Evolutionary conservation across 2,113 vertebrate genomes (phyloP).

Genomic region (Phocoena sinus): DNA sequence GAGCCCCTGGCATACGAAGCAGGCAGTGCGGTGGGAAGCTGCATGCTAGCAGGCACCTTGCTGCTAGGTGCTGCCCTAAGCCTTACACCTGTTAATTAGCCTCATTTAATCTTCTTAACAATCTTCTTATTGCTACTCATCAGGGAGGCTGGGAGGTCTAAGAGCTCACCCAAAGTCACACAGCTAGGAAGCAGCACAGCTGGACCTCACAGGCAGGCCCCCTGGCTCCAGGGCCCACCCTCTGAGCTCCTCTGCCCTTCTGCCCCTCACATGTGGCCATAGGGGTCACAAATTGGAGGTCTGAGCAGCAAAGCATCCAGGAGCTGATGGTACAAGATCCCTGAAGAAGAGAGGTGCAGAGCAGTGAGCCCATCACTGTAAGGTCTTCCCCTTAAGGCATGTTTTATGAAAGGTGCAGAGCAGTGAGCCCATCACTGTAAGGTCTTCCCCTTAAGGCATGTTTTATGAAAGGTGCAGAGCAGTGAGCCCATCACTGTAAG

Average conservation of each 20-base stretch:
- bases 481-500: neutral
- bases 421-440: too few relatives aligned
- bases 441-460: too few relatives aligned
- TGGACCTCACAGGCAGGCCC: fast-evolving
- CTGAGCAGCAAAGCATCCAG: neutral
- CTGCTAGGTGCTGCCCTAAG: neutral
- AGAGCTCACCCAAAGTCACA: neutral
- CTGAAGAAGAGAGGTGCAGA: neutral
- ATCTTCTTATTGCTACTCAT: neutral
- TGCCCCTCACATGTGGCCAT: too few relatives aligned
- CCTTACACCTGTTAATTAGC: neutral
- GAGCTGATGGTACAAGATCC: neutral
- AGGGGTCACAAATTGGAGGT: neutral
- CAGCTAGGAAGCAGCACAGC: neutral
- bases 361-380: too few relatives aligned
- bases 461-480: neutral
- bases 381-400: too few relatives aligned
- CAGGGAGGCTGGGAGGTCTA: neutral
- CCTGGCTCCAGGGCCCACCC: neutral
- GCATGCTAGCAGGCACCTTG: fast-evolving
- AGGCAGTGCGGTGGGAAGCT: fast-evolving
- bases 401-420: too few relatives aligned
- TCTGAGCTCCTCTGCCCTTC: neutral
- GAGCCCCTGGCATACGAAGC: fast-evolving
- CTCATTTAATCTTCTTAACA: neutral